Base-by-base conservation (phyloP, 2,113 vertebrate species). In the Tetrax tetrax region DNA sequence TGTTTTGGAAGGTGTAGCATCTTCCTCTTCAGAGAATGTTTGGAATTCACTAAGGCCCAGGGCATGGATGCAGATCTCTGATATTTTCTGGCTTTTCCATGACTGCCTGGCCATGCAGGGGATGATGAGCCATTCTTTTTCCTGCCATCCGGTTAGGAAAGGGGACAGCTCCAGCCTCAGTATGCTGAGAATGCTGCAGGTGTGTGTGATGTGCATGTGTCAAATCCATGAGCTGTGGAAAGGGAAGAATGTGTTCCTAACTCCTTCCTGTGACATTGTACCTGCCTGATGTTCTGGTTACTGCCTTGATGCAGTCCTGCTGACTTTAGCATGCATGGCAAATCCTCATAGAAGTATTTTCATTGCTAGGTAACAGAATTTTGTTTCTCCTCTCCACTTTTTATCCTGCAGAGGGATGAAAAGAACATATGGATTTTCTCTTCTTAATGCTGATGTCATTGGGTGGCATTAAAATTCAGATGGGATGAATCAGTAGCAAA, bases 1-100 rank as follows among this genome's bases (percentile, higher is more conserved):
- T 60, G 15, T 64, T 82, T 81, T 74, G 59, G 25, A 60, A 64
- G 17, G 8, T 71, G 37, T 33, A 61, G 33, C 3, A 9, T n/a
- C 63, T 82, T 74, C 28, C 9, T 64, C 24, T 64, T 59, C 19
- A 56, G 41, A 29, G 20, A 12, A 7, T 61, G 25, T 2, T 31
- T 53, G 63, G n/a, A 50, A 64, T 31, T 54, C 27, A 5, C 13
- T 57, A 50, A 29, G n/a, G 45, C 25, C 28, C 33, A 47, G 53
- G 61, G 9, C 15, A 14, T 0, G 1, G 0, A 0, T 28, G 35
- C 31, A 15, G 12, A 25, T 35, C 22, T 78, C 70, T 60, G 28
- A 8, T 82, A 23, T 43, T 53, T 79, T 79, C 33, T 57, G 41
- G 5, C 21, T 53, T 19, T 83, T 78, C 47, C 18, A 14, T 10